Conservation (phyloP, 2,797 vertebrate species). For the Pogonophryne albipinna region DNA sequence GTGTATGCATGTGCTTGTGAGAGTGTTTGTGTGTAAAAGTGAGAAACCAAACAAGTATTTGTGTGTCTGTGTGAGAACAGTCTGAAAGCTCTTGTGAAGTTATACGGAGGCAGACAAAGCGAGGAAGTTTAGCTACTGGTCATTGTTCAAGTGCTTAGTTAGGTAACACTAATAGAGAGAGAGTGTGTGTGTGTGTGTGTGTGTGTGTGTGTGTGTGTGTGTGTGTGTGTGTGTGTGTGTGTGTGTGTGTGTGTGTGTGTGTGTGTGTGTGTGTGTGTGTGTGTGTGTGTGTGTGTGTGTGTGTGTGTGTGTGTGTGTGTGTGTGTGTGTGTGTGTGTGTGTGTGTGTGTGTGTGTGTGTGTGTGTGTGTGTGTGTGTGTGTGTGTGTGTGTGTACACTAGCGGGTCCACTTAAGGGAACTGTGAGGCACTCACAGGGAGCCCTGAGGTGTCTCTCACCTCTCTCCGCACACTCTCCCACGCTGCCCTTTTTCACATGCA, state of each 20-base stretch:
- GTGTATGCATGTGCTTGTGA: constrained; percentile 54
- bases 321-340: constrained; percentile 32
- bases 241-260: constrained; percentile 62
- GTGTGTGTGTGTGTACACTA: constrained; percentile 28
- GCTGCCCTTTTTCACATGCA: constrained; percentile 46
- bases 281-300: constrained; percentile 64
- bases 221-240: constrained; percentile 39
- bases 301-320: constrained; percentile 52
- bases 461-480: constrained; percentile 73
- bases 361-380: constrained; percentile 33
- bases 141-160: constrained; percentile 85
- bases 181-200: constrained; percentile 67
- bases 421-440: constrained; percentile 55
- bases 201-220: constrained; percentile 47
- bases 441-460: constrained; percentile 69
- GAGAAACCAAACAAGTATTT: constrained; percentile 79
- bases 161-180: constrained; percentile 77
- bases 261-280: constrained; percentile 47
- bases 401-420: constrained; percentile 71
- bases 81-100: constrained; percentile 84
- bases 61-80: constrained; percentile 81
- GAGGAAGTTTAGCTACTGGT: constrained; percentile 86
- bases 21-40: constrained; percentile 75
- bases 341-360: constrained; percentile 28
- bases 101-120: constrained; percentile 84